Evolutionary conservation across 2,888 invertebrate genomes (phyloP), one percentile per base, ranked within the genome.

Genomic region (Agrotis exclamationis): DNA sequence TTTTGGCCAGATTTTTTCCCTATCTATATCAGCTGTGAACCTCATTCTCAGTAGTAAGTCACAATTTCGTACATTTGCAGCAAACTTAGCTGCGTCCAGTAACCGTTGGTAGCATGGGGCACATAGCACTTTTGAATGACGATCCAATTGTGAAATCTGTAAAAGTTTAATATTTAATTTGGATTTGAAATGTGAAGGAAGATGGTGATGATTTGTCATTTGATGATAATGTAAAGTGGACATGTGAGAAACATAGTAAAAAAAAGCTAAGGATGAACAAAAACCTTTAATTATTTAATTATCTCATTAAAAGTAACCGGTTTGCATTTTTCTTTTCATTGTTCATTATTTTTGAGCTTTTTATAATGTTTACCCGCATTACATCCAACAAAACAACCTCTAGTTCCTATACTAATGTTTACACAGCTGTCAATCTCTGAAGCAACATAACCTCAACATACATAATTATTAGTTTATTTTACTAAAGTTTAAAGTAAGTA

Each of bases 71-170:
- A 93, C 94, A 6, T 76, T 79, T 3, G 82, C 76, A 0, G 88
- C 81, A 82, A 95, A 96, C 4, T 60, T 79, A 51, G 91, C 90
- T 3, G 94, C 93, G 9, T 88, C 87, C 63, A 90, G 78, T 48
- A 96, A 80, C 59, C 87, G 86, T 13, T 82, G 77, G 66, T 88
- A 91, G 78, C 96, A 96, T 28, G 79, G 70, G 47, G 79, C 74
- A 75, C 96, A 96, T 74, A 96, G 91, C 0, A 89, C 74, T 83
- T 93, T 93, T n/a, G 95, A 91, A 84, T 91, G 88, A 60, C 72
- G 71, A 66, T 96, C 95, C 14, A 83, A 76, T 70, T 82, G 75
- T 28, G 85, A 80, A 64, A 95, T 83, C 96, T 96, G 81, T 20
- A 89, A 91, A 56, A 33, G 11, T 24, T n/a, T 33, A 33, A 56